These are phyloP conservation scores for Apamea epomidion DNA, from an alignment of 2,888 invertebrate species.

Conservation along the genomic window DNA sequence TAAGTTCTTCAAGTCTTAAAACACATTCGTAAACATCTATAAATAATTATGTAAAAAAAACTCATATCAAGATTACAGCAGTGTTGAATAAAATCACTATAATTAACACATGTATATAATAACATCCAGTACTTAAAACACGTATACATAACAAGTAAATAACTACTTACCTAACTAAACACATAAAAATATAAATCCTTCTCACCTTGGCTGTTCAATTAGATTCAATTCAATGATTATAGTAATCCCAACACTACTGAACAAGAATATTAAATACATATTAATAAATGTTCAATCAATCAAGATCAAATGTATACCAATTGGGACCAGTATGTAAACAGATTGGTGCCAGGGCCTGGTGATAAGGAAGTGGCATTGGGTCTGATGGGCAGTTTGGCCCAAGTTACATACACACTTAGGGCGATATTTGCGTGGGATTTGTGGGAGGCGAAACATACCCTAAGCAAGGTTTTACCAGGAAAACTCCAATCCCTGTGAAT, in stretches of 20 bases:
- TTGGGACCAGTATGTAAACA: constrained; percentile 33
- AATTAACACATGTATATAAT: constrained; percentile 41
- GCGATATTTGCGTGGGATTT: not conserved
- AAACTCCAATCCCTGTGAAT: no score
- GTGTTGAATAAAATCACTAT: constrained; percentile 40
- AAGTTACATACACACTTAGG: not conserved
- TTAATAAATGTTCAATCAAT: constrained; percentile 42
- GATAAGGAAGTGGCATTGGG: constrained; percentile 32
- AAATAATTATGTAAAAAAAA: constrained; percentile 5
- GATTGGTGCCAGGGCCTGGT: constrained; percentile 14
- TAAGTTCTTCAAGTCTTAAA: not conserved
- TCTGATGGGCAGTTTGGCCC: not conserved
- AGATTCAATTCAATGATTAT: constrained; percentile 52
- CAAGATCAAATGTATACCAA: constrained; percentile 36
- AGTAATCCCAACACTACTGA: constrained; percentile 35
- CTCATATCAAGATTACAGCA: constrained; percentile 17
- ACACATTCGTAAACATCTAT: not conserved
- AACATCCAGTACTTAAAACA: constrained; percentile 15
- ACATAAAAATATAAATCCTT: constrained; percentile 60
- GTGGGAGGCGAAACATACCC: no score
- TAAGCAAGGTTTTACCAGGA: not conserved
- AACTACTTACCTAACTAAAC: constrained; percentile 37
- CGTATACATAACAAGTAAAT: constrained; percentile 5
- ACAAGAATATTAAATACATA: constrained; percentile 33
- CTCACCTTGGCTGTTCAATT: constrained; percentile 58